Conservation (phyloP, 2,888 invertebrate genomes). For the Hylaea fasciaria region DNA sequence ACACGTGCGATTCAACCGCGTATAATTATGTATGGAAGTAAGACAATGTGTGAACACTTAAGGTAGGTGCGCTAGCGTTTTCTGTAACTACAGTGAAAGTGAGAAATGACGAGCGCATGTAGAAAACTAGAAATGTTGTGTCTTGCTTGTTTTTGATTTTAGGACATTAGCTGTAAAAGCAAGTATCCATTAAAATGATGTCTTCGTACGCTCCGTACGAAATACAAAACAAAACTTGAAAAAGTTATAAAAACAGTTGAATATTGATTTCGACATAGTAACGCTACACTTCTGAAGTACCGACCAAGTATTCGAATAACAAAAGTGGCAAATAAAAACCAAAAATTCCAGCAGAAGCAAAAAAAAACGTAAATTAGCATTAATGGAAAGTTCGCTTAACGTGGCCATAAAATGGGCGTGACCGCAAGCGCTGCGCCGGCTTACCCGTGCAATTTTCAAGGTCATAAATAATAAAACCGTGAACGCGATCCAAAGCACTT, state of each 20-base stretch:
- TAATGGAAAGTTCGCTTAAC: conserved; percentile 74
- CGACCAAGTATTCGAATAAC: background rate
- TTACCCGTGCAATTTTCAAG: conserved; percentile 83
- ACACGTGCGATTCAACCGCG: background rate
- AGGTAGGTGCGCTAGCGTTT: no score
- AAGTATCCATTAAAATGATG: no score
- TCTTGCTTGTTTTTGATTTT: no score
- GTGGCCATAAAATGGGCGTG: conserved; percentile 79
- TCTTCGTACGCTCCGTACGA: no score
- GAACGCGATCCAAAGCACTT: conserved; percentile 81
- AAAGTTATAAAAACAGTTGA: no score
- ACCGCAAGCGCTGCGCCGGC: conserved; percentile 80
- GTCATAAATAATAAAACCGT: conserved; percentile 83
- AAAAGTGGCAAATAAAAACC: background rate
- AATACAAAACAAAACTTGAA: no score
- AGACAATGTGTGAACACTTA: background rate
- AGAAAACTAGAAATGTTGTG: no score
- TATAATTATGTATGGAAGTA: background rate
- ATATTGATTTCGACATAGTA: background rate
- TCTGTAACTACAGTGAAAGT: no score
- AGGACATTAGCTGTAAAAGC: no score
- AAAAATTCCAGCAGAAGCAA: conserved; percentile 51
- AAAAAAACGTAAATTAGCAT: conserved; percentile 64
- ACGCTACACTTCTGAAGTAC: background rate
- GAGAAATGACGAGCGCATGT: no score